Evolutionary conservation across 2,113 vertebrate species (phyloP).

Genomic region (Microcebus lehilahytsara): DNA sequence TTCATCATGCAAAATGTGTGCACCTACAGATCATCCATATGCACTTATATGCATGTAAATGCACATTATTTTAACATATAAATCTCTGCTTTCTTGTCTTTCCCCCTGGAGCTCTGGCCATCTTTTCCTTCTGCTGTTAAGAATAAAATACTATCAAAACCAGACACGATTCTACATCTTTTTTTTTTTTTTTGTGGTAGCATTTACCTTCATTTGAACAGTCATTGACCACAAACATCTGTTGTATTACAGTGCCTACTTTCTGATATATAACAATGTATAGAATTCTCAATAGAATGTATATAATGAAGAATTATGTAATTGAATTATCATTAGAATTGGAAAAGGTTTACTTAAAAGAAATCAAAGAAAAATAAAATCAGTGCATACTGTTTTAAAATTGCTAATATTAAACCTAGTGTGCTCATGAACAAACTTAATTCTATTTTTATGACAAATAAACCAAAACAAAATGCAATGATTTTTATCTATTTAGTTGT

Average conservation of each 20-base stretch:
- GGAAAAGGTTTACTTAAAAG: slow-evolving; percentile 28
- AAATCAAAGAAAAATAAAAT: slow-evolving; percentile 55
- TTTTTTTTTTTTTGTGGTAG: slow-evolving; percentile 54
- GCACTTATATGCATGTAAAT: not conserved
- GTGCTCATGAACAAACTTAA: slow-evolving; percentile 34
- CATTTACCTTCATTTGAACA: slow-evolving; percentile 62
- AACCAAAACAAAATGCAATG: slow-evolving; percentile 21
- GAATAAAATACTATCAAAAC: slow-evolving; percentile 57
- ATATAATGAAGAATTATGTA: slow-evolving; percentile 51
- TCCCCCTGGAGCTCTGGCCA: not conserved
- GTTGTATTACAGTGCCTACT: not conserved
- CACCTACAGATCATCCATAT: slow-evolving; percentile 8
- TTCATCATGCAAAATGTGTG: slow-evolving; percentile 23
- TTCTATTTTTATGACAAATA: slow-evolving; percentile 55
- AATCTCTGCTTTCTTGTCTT: slow-evolving; percentile 37
- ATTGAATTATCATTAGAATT: slow-evolving; percentile 34
- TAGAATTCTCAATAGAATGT: slow-evolving; percentile 32
- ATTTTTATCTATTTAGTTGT: slow-evolving; percentile 54
- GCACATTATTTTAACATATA: slow-evolving; percentile 25
- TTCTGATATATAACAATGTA: slow-evolving; percentile 30
- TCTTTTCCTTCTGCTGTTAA: slow-evolving; percentile 42
- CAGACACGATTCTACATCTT: not conserved
- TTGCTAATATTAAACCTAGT: slow-evolving; percentile 40
- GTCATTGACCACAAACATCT: slow-evolving; percentile 43
- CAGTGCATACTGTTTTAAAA: slow-evolving; percentile 30